These are phyloP conservation scores for Gonatopus flavifemur DNA, from an alignment of 1,140 invertebrate genomes.

Conservation along the genomic window DNA sequence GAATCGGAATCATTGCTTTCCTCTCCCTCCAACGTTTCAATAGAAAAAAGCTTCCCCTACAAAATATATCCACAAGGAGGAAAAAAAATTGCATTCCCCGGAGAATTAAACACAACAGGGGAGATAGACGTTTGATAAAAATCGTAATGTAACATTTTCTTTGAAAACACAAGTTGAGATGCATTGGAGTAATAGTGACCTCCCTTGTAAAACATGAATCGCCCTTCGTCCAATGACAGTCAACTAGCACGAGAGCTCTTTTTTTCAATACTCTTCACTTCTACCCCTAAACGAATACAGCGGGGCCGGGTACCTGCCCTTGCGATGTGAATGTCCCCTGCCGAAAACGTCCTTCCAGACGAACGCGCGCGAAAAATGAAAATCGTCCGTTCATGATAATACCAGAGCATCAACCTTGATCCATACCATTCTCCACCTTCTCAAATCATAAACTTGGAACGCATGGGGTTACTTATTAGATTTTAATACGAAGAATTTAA, in stretches of 20 bases:
- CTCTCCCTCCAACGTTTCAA: background rate
- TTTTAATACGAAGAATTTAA: constrained; percentile 27
- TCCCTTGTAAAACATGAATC: background rate
- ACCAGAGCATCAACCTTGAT: constrained; percentile 15
- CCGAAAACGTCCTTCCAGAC: constrained; percentile 44
- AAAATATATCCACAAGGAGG: constrained; percentile 2
- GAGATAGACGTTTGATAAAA: constrained; percentile 15
- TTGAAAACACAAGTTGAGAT: constrained; percentile 11
- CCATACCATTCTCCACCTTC: constrained; percentile 10
- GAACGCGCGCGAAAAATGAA: constrained; percentile 52
- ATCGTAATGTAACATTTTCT: constrained; percentile 20
- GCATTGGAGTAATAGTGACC: background rate
- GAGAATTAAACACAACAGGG: constrained; percentile 6
- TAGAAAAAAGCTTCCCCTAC: no score
- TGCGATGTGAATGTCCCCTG: no score
- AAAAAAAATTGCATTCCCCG: constrained; percentile 14
- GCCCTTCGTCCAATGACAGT: background rate
- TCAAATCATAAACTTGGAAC: constrained; percentile 32
- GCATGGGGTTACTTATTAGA: constrained; percentile 41
- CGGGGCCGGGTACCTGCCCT: constrained; percentile 41
- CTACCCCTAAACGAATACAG: constrained; percentile 5
- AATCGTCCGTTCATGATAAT: constrained; percentile 25
- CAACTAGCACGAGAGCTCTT: constrained; percentile 26
- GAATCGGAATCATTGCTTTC: background rate
- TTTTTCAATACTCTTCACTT: constrained; percentile 28